Percentiles rank a stretch among this genome's conserved stretches.
Evolutionary conservation across 2,888 invertebrate genomes (phyloP).

Genomic region (Drosophila subquinaria): DNA sequence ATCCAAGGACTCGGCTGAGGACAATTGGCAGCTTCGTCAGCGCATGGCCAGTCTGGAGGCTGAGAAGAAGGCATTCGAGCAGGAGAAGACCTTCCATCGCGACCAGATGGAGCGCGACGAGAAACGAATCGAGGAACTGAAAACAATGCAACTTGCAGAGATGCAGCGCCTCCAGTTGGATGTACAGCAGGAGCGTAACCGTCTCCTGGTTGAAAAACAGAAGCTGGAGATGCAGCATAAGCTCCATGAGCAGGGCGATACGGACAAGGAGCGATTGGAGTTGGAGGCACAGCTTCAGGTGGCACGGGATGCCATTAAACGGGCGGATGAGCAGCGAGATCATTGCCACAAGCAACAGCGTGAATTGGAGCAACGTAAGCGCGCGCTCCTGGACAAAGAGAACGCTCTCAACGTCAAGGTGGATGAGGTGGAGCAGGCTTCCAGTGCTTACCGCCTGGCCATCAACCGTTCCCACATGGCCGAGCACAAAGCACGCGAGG

Average conservation of each 20-base stretch:
- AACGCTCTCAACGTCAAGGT: conserved; percentile 77
- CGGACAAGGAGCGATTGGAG: conserved; percentile 79
- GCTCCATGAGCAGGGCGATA: conserved; percentile 65
- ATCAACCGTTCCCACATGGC: conserved; percentile 77
- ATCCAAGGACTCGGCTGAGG: conserved; percentile 83
- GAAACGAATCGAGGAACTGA: conserved; percentile 83
- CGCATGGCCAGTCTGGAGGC: conserved; percentile 83
- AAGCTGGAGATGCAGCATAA: conserved; percentile 82
- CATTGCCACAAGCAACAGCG: conserved; percentile 83
- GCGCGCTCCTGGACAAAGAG: conserved; percentile 82
- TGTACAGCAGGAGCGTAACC: conserved; percentile 82
- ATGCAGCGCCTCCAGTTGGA: conserved; percentile 75
- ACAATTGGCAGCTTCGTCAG: conserved; percentile 84
- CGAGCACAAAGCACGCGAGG: conserved; percentile 71
- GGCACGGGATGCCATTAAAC: conserved; percentile 84
- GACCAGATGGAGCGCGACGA: conserved; percentile 84
- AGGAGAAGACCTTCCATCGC: conserved; percentile 82
- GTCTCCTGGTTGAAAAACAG: conserved; percentile 78
- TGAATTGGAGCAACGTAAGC: conserved; percentile 83
- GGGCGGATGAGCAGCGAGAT: conserved; percentile 84
- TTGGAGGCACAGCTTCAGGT: conserved; percentile 84
- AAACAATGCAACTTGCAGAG: conserved; percentile 81
- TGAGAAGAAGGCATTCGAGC: conserved; percentile 83
- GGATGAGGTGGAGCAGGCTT: conserved; percentile 81
- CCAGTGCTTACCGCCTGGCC: conserved; percentile 77